Percentiles rank a stretch among this genome's conserved stretches.
Evolutionary conservation across 2,888 invertebrate genomes (phyloP).

Genomic region (Caenorhabditis becei): DNA sequence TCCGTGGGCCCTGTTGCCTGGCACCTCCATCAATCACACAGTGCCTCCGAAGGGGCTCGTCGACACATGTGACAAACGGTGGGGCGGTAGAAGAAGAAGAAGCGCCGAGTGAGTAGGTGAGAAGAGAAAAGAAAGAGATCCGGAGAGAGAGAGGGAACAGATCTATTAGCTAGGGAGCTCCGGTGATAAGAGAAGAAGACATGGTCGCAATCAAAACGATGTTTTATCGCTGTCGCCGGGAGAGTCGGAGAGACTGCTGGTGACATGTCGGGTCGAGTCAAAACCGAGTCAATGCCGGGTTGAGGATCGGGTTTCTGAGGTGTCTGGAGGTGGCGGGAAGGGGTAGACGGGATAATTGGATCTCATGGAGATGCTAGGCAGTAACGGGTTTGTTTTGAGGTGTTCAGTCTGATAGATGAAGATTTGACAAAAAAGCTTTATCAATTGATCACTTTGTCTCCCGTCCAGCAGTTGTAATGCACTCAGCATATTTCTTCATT

Average conservation of each 20-base stretch:
- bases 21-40: constrained; percentile 39
- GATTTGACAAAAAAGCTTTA: too few relatives aligned
- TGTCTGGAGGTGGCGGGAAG: constrained; percentile 9
- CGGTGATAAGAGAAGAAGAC: constrained; percentile 2
- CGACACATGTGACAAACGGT: constrained; percentile 59
- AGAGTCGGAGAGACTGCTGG: constrained; percentile 7
- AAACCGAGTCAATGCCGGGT: constrained; percentile 21
- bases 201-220: constrained; percentile 48
- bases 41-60: constrained; percentile 29
- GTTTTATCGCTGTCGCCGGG: constrained; percentile 43
- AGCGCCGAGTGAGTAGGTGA: constrained; percentile 22
- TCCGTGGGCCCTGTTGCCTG: constrained; percentile 2
- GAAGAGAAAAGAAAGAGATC: constrained; percentile 20
- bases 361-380: too few relatives aligned
- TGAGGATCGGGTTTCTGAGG: constrained; percentile 21
- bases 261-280: constrained; percentile 33
- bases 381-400: too few relatives aligned
- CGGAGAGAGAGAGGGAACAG: constrained; percentile 33
- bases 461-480: too few relatives aligned
- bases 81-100: constrained; percentile 32
- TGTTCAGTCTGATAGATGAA: too few relatives aligned
- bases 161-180: constrained; percentile 35
- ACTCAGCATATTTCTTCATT: too few relatives aligned
- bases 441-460: too few relatives aligned
- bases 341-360: constrained; percentile 25